These are phyloP conservation scores for Oryctolagus cuniculus DNA, from an alignment of 2,113 vertebrate genomes.

Conservation along the genomic window DNA sequence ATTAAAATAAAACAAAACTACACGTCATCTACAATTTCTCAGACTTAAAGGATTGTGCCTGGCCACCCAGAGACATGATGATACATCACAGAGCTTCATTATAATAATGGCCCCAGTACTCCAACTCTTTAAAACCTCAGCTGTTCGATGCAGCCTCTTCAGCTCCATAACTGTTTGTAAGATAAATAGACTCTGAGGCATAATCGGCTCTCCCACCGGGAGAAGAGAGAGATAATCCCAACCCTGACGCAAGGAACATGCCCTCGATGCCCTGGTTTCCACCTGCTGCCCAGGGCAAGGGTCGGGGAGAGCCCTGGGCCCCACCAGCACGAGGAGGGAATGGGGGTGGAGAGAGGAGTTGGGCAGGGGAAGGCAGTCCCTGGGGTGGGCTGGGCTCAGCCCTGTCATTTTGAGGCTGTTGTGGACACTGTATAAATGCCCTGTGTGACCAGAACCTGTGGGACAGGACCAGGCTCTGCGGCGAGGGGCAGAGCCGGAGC, in stretches of 20 bases:
- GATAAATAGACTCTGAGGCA: conserved; percentile 79
- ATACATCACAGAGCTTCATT: conserved; percentile 81
- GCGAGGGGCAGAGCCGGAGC: neutral
- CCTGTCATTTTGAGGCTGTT: neutral
- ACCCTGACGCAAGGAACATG: conserved; percentile 57
- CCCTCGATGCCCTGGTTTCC: conserved; percentile 55
- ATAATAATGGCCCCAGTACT: conserved; percentile 62
- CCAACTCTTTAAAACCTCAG: conserved; percentile 71
- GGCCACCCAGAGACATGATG: conserved; percentile 76
- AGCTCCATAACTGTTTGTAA: conserved; percentile 71
- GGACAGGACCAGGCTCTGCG: fast-evolving
- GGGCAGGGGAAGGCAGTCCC: neutral
- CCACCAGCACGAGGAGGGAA: neutral
- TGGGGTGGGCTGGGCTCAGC: neutral
- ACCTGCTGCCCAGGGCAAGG: neutral
- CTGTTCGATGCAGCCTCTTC: conserved; percentile 80
- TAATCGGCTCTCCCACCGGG: conserved; percentile 47
- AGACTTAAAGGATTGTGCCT: conserved; percentile 73
- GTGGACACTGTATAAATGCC: neutral
- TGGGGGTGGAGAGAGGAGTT: fast-evolving
- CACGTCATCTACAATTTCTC: conserved; percentile 67
- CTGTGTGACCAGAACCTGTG: fast-evolving
- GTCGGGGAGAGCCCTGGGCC: neutral
- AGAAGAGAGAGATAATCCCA: conserved; percentile 60
- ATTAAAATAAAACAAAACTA: neutral